Conservation (phyloP, 2,888 invertebrate genomes). For the Cantharis rufa region DNA sequence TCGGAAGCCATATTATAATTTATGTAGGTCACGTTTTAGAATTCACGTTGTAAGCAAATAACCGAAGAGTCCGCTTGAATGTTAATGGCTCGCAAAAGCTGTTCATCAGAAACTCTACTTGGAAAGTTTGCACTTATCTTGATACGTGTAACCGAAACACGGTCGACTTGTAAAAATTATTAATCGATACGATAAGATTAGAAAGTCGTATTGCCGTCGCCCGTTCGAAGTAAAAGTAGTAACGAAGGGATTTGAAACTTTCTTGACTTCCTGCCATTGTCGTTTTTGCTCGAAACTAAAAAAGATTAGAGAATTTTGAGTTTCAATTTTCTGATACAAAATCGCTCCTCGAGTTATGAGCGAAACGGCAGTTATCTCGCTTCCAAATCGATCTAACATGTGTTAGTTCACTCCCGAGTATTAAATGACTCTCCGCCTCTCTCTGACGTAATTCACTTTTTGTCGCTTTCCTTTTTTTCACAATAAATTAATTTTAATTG, state of each 20-base stretch:
- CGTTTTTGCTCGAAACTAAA: not conserved
- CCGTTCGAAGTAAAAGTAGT: not conserved
- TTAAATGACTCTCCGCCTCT: not conserved
- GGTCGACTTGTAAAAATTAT: not conserved
- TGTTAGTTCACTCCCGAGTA: not conserved
- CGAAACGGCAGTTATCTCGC: not conserved
- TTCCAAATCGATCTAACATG: not conserved
- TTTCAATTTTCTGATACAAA: too few species aligned
- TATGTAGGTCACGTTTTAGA: not conserved
- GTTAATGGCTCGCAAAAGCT: not conserved
- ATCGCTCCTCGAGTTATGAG: too few species aligned
- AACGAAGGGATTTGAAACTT: not conserved
- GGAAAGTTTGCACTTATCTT: not conserved
- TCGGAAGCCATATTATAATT: not conserved
- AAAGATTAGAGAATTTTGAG: not conserved
- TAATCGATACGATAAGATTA: not conserved
- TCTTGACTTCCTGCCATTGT: not conserved
- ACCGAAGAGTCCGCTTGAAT: not conserved
- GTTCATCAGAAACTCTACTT: not conserved
- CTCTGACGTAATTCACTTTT: not conserved
- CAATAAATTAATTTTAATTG: not conserved
- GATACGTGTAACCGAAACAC: not conserved
- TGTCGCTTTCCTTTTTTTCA: not conserved
- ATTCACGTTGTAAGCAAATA: not conserved
- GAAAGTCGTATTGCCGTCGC: not conserved